Conservation (phyloP, 2,113 vertebrate species). For the Neopipo cinnamomea region DNA sequence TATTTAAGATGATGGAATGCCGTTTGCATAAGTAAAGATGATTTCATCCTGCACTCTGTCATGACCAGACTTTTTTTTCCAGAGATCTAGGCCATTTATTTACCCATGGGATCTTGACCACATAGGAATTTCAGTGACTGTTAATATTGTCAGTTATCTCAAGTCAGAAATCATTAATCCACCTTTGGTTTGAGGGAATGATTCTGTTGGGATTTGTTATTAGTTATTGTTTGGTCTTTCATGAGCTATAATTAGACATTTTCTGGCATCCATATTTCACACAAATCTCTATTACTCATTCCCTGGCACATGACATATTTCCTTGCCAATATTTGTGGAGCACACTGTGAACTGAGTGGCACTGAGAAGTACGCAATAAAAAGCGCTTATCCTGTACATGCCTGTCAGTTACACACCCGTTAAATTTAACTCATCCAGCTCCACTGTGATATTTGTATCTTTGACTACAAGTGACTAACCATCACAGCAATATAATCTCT, state of each 20-base stretch:
- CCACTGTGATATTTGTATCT: neutral
- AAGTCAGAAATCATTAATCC: neutral
- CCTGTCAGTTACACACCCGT: neutral
- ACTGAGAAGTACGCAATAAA: neutral
- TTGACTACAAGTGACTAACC: neutral
- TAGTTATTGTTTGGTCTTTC: slow-evolving; percentile 4
- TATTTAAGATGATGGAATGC: neutral
- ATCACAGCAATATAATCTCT: neutral
- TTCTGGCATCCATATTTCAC: slow-evolving; percentile 27
- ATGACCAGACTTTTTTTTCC: neutral
- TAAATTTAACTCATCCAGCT: slow-evolving; percentile 4
- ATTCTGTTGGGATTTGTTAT: neutral
- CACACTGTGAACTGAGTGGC: slow-evolving; percentile 19
- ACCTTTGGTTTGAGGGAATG: neutral
- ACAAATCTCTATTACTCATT: slow-evolving; percentile 56
- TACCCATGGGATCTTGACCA: neutral
- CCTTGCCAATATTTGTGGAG: slow-evolving; percentile 41
- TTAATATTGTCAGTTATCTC: neutral
- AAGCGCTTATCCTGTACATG: neutral
- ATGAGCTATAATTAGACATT: slow-evolving; percentile 45
- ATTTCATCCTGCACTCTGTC: neutral
- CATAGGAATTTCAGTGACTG: neutral
- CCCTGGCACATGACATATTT: slow-evolving; percentile 44
- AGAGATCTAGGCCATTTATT: neutral
- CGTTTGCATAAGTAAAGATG: neutral